Conservation (phyloP, 2,888 invertebrate species). For the Imbricaverruca yamaguchii region DNA sequence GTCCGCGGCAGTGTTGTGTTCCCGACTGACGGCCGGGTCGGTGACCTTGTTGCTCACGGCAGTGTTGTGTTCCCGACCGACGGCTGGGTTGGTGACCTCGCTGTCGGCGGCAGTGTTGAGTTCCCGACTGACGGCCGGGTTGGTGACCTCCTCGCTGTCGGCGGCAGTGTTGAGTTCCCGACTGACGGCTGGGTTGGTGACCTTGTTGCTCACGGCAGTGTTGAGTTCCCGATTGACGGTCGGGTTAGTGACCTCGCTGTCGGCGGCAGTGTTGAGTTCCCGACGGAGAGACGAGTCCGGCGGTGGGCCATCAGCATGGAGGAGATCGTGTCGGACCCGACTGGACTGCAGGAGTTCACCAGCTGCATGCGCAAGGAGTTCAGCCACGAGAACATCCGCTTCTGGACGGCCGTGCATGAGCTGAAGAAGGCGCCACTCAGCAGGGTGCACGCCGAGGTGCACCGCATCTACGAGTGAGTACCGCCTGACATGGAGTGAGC, state of each 20-base stretch:
- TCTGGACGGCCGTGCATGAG: constrained; percentile 93
- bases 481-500: too few species aligned
- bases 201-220: too few species aligned
- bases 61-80: too few species aligned
- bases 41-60: too few species aligned
- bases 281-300: constrained; percentile 87
- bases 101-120: too few species aligned
- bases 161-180: constrained; percentile 65
- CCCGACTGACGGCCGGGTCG: too few species aligned
- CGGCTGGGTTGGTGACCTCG: too few species aligned
- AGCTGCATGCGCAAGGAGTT: constrained; percentile 92
- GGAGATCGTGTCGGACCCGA: constrained; percentile 83
- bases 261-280: constrained; percentile 69
- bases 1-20: too few species aligned
- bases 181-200: constrained; percentile 75
- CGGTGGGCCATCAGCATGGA: constrained; percentile 93
- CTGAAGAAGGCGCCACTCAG: constrained; percentile 77
- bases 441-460: constrained; percentile 72
- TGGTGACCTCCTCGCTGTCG: too few species aligned
- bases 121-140: too few species aligned
- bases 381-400: constrained; percentile 95
- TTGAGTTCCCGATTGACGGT: too few species aligned
- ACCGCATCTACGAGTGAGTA: constrained; percentile 80
- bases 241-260: too few species aligned
- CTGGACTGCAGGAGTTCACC: constrained; percentile 82